Evolutionary conservation across 2,113 vertebrate genomes (phyloP).

Genomic region (Hemibagrus wyckioides): DNA sequence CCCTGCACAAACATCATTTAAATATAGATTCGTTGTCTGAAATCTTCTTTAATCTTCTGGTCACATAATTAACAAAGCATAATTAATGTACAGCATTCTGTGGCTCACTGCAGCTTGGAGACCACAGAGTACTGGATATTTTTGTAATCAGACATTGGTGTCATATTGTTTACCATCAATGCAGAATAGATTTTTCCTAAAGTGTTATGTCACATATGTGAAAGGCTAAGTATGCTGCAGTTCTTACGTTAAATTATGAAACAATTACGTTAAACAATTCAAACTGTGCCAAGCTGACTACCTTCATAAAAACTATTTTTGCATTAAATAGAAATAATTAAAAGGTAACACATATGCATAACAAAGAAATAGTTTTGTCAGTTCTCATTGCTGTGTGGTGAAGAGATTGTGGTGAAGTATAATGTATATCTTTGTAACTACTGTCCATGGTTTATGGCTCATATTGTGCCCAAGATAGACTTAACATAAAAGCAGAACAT

Average conservation of each 20-base stretch:
- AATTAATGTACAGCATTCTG: not conserved
- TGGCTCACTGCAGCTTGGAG: not conserved
- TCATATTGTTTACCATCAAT: not conserved
- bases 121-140: not conserved
- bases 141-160: constrained; percentile 2
- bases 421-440: not conserved
- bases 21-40: not conserved
- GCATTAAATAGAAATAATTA: not conserved
- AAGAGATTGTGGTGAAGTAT: not conserved
- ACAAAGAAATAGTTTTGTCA: not conserved
- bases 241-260: no score
- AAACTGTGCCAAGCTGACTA: not conserved
- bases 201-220: not conserved
- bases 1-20: constrained; percentile 69
- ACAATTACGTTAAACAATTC: no score
- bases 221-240: not conserved
- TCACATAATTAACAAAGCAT: not conserved
- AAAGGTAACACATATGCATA: not conserved
- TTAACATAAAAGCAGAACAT: constrained; percentile 12
- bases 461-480: not conserved
- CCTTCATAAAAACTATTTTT: not conserved
- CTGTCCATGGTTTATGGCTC: not conserved
- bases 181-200: constrained; percentile 3
- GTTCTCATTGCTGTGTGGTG: not conserved
- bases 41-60: not conserved